Base-by-base conservation (phyloP, 2,113 vertebrate species). In the Lipophrys pholis region DNA sequence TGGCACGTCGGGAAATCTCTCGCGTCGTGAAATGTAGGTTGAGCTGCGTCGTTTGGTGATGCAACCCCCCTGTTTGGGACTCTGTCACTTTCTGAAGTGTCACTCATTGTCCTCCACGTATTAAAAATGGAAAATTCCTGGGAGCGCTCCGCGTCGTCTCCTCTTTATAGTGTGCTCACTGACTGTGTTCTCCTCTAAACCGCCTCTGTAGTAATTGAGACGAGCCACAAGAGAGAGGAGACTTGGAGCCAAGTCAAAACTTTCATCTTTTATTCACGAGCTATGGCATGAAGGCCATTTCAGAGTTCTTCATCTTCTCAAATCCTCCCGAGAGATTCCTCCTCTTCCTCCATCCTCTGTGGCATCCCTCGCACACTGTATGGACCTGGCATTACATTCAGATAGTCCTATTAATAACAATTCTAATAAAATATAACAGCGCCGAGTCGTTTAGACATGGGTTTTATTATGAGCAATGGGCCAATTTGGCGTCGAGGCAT, bases 391-490 rank as follows among this genome's bases (percentile, higher is more conserved):
- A 57, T 69, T 80, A 41, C 40, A 38, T 55, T 55, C 50, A 63
- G 82, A 75, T 58, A 46, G 82, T 88, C 73, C 74, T 75, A 90
- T 92, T 91, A 90, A 91, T 91, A 90, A 91, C 80, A 83, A 78
- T 87, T 79, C 51, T 79, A 78, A 67, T 85, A 85, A 83, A 78
- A 88, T 80, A 79, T 70, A 88, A 78, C 69, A 38, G 85, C 39
- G 10, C 65, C 17, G 48, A 65, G 51, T 62, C 51, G 54, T 56
- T 78, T 10, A 85, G 78, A 89, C 71, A 42, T 43, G 11, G 52
- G 65, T 77, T 90, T 92, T 91, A 91, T 92, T 84, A 86, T 90
- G 91, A 93, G 89, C 70, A 87, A 92, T 91, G 80, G 85, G 73
- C 73, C 78, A 76, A 80, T 92, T 92, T 91, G 83, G 84, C 60